Percentiles rank a stretch among this genome's conserved stretches.
Conservation (phyloP, 2,888 invertebrate genomes). For the Chymomyza fuscimana region DNA sequence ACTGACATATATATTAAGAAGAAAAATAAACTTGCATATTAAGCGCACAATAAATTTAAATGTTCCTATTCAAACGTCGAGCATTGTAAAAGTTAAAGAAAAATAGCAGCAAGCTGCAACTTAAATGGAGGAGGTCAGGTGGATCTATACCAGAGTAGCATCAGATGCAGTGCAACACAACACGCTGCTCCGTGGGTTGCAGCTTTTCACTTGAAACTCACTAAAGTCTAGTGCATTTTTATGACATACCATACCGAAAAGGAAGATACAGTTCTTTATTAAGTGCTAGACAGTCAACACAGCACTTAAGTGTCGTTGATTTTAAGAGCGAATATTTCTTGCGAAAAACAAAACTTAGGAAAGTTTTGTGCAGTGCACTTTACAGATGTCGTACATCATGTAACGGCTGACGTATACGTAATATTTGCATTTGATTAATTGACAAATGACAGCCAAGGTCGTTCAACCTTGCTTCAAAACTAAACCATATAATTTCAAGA, state of each 20-base stretch:
- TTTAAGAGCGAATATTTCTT: slow-evolving; percentile 1
- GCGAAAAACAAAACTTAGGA: neutral
- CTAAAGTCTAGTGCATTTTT: neutral
- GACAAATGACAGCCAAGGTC: slow-evolving; percentile 9
- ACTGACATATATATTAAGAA: too few species aligned
- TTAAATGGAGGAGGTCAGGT: neutral
- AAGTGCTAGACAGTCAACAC: slow-evolving; percentile 25
- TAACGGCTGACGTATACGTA: neutral
- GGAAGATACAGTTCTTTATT: slow-evolving; percentile 27
- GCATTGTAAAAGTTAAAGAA: neutral
- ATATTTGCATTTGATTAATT: slow-evolving; percentile 25
- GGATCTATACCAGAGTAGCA: neutral
- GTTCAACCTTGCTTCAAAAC: neutral
- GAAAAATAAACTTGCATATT: too few species aligned
- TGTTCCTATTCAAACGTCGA: too few species aligned
- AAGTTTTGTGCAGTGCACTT: neutral
- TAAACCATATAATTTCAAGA: neutral
- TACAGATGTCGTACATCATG: neutral
- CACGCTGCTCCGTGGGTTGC: slow-evolving; percentile 34
- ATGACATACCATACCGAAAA: slow-evolving; percentile 14
- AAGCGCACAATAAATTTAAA: too few species aligned
- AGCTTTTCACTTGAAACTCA: neutral
- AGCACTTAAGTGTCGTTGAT: slow-evolving; percentile 36
- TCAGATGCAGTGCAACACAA: slow-evolving; percentile 13
- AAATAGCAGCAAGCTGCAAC: slow-evolving; percentile 1